Percentiles rank a stretch among this genome's conserved stretches.
Conservation (phyloP, 2,797 vertebrate genomes). For the Labroides dimidiatus region DNA sequence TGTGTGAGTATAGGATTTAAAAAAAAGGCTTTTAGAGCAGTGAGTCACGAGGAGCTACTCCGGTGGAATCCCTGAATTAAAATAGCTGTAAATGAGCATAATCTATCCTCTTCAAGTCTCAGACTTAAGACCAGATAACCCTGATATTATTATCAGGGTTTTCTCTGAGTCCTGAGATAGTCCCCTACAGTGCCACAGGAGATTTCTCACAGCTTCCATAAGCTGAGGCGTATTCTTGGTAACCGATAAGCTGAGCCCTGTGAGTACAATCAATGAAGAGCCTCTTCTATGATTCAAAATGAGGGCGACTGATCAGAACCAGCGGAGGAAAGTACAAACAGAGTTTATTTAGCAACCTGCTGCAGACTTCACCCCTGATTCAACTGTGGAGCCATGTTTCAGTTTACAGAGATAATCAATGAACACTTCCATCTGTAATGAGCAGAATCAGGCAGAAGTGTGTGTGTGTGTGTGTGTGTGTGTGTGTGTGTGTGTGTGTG, state of each 20-base stretch:
- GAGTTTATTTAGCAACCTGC: not conserved
- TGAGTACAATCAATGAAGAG: not conserved
- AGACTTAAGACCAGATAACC: not conserved
- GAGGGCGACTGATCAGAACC: not conserved
- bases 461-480: not conserved
- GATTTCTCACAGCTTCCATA: not conserved
- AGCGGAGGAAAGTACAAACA: not conserved
- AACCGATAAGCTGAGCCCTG: not conserved
- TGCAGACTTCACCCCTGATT: not conserved
- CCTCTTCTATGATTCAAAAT: not conserved
- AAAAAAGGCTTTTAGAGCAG: not conserved
- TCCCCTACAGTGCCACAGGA: not conserved
- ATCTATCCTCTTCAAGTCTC: not conserved
- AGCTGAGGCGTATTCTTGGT: not conserved
- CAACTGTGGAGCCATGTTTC: slow-evolving; percentile 2
- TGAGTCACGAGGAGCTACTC: not conserved
- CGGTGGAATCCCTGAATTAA: not conserved
- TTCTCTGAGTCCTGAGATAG: not conserved
- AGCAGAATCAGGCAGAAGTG: not conserved
- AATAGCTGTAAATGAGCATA: not conserved
- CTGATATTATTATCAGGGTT: not conserved
- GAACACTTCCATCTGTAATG: slow-evolving; percentile 1
- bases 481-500: not conserved
- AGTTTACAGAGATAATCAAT: not conserved
- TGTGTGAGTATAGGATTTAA: not conserved